phyloP scores from a whole-genome alignment of 2,888 invertebrate species.

The Philopedon plagiatum region DNA sequence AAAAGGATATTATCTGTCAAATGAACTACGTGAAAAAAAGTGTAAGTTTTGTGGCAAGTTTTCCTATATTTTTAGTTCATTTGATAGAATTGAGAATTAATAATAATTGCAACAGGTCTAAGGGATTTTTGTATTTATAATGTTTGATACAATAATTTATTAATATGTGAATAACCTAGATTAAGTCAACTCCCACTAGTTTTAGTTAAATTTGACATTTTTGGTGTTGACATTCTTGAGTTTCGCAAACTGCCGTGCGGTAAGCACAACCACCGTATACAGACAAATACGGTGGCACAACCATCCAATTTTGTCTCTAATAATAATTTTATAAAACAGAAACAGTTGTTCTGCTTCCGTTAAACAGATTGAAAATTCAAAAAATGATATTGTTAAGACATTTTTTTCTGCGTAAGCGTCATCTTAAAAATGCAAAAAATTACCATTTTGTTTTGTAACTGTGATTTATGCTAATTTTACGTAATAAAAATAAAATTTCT shows the following conservation, averaged over 20 bases:
- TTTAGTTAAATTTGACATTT: slow-evolving; percentile 41
- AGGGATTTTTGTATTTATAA: slow-evolving; percentile 65
- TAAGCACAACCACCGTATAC: not conserved
- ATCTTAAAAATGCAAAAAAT: no score
- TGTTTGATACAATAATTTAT: slow-evolving; percentile 62
- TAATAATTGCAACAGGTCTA: slow-evolving; percentile 64
- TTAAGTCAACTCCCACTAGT: slow-evolving; percentile 60
- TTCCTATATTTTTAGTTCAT: slow-evolving; percentile 49
- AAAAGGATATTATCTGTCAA: slow-evolving; percentile 58
- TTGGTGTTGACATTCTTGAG: slow-evolving; percentile 31
- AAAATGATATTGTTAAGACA: no score
- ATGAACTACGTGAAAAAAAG: slow-evolving; percentile 46
- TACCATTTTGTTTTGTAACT: no score
- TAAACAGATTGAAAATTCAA: no score
- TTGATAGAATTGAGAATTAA: slow-evolving; percentile 61
- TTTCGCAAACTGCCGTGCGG: not conserved
- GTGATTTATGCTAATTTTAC: no score
- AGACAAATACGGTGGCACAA: no score
- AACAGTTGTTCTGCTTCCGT: no score
- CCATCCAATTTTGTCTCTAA: no score
- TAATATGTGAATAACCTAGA: slow-evolving; percentile 67
- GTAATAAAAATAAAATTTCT: no score
- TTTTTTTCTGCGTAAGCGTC: no score
- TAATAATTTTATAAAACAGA: no score
- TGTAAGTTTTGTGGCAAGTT: slow-evolving; percentile 25